Evolutionary conservation across 2,797 vertebrate genomes (phyloP).

Genomic region (Pangasius sanitwongsei): DNA sequence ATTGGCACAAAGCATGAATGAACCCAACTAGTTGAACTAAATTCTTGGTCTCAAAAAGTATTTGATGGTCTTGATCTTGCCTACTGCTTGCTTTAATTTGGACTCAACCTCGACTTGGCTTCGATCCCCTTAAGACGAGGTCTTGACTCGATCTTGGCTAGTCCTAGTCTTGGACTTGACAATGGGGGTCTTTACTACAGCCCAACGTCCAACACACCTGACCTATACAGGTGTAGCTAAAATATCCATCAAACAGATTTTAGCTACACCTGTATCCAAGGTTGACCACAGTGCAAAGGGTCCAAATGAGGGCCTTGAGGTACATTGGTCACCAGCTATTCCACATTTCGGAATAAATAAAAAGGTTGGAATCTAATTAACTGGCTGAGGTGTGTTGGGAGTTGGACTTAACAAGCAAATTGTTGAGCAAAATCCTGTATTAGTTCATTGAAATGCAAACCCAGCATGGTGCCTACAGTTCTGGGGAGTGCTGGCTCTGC

Average conservation of each 20-base stretch:
- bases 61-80: not conserved
- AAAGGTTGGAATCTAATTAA: not conserved
- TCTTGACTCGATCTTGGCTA: not conserved
- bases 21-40: not conserved
- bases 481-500: not conserved
- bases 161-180: not conserved
- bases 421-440: not conserved
- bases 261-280: not conserved
- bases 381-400: not conserved
- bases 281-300: not conserved
- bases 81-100: not conserved
- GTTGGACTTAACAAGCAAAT: not conserved
- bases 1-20: not conserved
- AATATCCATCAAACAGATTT: not conserved
- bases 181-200: too few species aligned
- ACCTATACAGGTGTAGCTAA: too few species aligned
- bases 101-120: not conserved
- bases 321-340: not conserved
- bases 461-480: not conserved
- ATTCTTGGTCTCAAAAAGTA: not conserved
- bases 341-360: not conserved
- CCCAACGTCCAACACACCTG: not conserved
- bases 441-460: not conserved
- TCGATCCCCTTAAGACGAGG: not conserved
- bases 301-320: not conserved